Evolutionary conservation across 1,140 invertebrate species (phyloP).

Genomic region (Nymphalis io): DNA sequence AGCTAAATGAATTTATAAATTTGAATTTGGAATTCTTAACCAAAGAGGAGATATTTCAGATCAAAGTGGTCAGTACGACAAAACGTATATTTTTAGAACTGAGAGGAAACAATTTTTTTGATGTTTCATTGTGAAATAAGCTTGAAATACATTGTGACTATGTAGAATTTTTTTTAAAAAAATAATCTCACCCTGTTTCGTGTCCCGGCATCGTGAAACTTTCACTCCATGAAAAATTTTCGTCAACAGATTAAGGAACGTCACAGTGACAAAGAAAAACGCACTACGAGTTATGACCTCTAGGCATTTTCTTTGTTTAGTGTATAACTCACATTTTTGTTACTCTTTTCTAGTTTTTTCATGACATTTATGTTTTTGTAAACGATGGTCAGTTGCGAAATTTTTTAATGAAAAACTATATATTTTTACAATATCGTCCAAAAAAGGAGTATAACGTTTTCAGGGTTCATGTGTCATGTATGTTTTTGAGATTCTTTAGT

Average conservation of each 20-base stretch:
- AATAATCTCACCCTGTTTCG: conserved; percentile 2
- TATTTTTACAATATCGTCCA: no score
- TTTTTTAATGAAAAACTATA: neutral
- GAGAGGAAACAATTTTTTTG: neutral
- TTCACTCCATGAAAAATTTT: conserved; percentile 49
- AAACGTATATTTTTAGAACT: no score
- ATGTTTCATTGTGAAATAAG: neutral
- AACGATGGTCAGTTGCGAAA: neutral
- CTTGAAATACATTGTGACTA: no score
- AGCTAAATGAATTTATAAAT: no score
- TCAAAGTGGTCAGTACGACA: no score
- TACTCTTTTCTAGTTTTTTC: conserved; percentile 27
- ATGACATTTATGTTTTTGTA: neutral
- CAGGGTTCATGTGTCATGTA: no score
- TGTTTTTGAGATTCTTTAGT: no score
- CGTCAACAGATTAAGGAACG: conserved; percentile 50
- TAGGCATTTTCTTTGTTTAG: conserved; percentile 64
- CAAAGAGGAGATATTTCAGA: no score
- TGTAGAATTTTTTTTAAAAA: neutral
- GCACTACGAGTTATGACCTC: conserved; percentile 61
- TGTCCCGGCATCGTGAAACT: conserved; percentile 5
- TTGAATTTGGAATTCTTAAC: no score
- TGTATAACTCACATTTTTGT: conserved; percentile 44
- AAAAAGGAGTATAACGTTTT: no score
- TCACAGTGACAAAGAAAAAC: conserved; percentile 62